Percentiles rank a stretch among this genome's conserved stretches.
Conservation (phyloP, 2,888 invertebrate species). For the Philonicus albiceps region DNA sequence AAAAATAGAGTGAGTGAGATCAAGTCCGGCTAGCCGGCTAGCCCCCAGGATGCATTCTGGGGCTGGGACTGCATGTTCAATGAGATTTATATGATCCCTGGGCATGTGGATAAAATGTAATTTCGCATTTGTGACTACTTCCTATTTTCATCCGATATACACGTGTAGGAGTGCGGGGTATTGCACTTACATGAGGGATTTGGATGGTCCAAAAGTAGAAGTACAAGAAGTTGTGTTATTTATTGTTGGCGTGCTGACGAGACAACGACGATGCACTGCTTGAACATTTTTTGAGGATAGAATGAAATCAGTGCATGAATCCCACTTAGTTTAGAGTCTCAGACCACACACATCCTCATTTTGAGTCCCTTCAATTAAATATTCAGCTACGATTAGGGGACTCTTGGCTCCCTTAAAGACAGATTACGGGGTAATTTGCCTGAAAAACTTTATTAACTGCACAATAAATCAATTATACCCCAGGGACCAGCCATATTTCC, state of each 20-base stretch:
- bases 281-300: neutral
- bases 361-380: neutral
- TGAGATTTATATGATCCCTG: slow-evolving; percentile 38
- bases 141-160: neutral
- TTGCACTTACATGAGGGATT: neutral
- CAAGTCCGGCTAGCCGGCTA: neutral
- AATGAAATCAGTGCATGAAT: neutral
- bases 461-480: neutral
- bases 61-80: slow-evolving; percentile 6
- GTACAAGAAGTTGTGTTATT: neutral
- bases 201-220: neutral
- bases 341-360: neutral
- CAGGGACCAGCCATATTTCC: neutral
- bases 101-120: slow-evolving; percentile 37
- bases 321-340: neutral
- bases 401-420: neutral
- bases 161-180: neutral
- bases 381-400: neutral
- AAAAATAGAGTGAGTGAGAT: neutral
- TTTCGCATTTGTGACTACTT: slow-evolving; percentile 35
- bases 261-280: neutral
- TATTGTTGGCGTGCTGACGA: neutral
- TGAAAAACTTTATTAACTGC: neutral
- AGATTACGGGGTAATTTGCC: neutral
- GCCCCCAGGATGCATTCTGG: neutral